Base-by-base conservation (phyloP, 1,140 invertebrate species). In the Lerema accius region DNA sequence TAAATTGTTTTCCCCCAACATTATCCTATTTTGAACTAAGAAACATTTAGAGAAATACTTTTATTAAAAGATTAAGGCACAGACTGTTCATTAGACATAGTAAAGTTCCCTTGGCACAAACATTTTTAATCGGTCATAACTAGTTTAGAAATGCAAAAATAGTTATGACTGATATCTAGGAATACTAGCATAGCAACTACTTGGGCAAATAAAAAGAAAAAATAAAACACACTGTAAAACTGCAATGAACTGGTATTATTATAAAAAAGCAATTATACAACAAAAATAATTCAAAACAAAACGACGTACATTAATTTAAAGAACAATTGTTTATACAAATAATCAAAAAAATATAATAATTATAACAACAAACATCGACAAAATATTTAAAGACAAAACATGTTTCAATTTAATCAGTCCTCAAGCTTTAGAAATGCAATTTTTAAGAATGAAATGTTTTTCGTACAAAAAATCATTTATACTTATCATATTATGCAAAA, bases 201-300 rank as follows among this genome's bases (percentile, higher is more conserved):
- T 69, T 69, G 75, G 80, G 85, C 82, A 82, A 86, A 84, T 69
- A 60, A 75, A 81, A 81, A 74, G 79, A 82, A 87, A 89, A 90
- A 92, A 92, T 92, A 93, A 92, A 92, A 92, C 91, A 93, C 92
- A 92, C 90, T 88, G 85, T 91, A 91, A 92, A 93, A 94, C 92
- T 93, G 92, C 92, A 93, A 93, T 92, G 92, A 92, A 92, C 89
- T 93, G 92, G 92, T 93, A 93, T 93, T 93, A 93, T 93, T 93
- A 92, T 92, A 93, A 93, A 92, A 93, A 93, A 93, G 93, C 92
- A 93, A 93, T 92, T 93, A 92, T 92, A 93, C 92, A 93, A 93
- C 93, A 92, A 93, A 93, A 92, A 93, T 92, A 93, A 93, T 91
- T 91, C 84, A 93, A 93, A 93, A 93, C 92, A 93, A 93, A 93